These are phyloP conservation scores for Clamator glandarius DNA, from an alignment of 2,797 vertebrate species.

Conservation along the genomic window DNA sequence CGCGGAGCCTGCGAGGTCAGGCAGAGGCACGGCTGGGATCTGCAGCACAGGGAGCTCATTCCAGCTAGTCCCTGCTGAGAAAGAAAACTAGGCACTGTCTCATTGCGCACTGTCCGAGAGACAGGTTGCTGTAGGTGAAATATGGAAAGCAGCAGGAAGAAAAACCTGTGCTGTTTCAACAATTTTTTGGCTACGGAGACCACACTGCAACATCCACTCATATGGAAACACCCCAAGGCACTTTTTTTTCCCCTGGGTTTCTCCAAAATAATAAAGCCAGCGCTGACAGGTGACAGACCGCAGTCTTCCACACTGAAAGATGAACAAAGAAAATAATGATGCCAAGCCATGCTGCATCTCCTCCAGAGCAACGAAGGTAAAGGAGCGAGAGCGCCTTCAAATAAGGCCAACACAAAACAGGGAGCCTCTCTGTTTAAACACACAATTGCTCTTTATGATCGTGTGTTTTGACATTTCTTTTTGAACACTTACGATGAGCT, in stretches of 20 bases:
- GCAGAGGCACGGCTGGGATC: not conserved
- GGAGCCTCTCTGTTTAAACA: not conserved
- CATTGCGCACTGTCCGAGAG: not conserved
- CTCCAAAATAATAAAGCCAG: slow-evolving; percentile 54
- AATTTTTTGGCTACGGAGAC: slow-evolving; percentile 10
- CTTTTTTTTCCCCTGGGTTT: not conserved
- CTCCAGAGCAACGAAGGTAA: not conserved
- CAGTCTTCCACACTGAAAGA: not conserved
- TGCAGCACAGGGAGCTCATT: not conserved
- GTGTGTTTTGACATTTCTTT: not conserved
- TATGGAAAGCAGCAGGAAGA: not conserved
- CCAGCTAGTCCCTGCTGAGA: not conserved
- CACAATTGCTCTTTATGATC: slow-evolving; percentile 40
- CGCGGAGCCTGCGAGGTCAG: not conserved
- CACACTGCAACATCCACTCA: not conserved
- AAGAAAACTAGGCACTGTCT: not conserved
- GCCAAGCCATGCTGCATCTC: not conserved
- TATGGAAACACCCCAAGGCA: slow-evolving; percentile 16
- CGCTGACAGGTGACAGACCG: slow-evolving; percentile 51
- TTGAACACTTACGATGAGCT: not conserved
- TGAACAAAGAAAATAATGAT: not conserved
- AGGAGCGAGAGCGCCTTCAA: not conserved
- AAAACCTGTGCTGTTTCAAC: not conserved
- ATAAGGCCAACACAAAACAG: slow-evolving; percentile 7
- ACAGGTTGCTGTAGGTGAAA: not conserved